Base-by-base conservation (phyloP, 2,113 vertebrate genomes). In the Psittacara wagleri region DNA sequence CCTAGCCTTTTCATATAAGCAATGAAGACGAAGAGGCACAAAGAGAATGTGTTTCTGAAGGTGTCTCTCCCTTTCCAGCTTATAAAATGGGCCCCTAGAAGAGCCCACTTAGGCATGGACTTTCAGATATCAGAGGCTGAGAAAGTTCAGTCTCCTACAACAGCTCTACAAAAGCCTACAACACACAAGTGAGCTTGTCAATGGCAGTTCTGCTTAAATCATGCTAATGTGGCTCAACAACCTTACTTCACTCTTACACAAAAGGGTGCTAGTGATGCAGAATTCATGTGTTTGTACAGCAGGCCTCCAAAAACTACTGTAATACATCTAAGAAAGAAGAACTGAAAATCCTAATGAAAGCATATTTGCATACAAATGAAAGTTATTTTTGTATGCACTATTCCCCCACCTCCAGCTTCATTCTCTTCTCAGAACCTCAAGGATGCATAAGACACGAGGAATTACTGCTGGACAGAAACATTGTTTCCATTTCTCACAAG, bases 351-450 rank as follows among this genome's bases (percentile, higher is more conserved):
- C 92, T 96, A 94, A 93, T 94, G 90, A 92, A 97, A 93, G 77
- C 28, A 94, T 76, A 96, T 95, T 95, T 96, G 90, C 95, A 96
- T 96, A 94, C 83, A 96, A 96, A 96, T 97, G 80, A 90, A 96
- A 94, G 94, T 96, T 95, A 88, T 96, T 95, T 97, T 93, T 94
- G 80, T 61, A 68, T 1, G 10, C 43, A 33, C 77, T 95, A 86
- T 94, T 93, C 86, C 80, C 94, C 77, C 94, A 92, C 61, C 93
- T 95, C 77, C 69, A 94, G 76, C 93, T 96, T 93, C 77, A 78
- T 74, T 83, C 69, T 93, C 43, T 72, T 86, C 90, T 92, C 52
- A 92, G 92, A 94, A 93, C 77, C 83, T 95, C 83, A 79, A 95
- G 80, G 83, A 96, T 90, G 44, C 86, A 88, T 88, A 95, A 96